Base-by-base conservation (phyloP, 1,140 invertebrate species). In the Drepana arcuata region DNA sequence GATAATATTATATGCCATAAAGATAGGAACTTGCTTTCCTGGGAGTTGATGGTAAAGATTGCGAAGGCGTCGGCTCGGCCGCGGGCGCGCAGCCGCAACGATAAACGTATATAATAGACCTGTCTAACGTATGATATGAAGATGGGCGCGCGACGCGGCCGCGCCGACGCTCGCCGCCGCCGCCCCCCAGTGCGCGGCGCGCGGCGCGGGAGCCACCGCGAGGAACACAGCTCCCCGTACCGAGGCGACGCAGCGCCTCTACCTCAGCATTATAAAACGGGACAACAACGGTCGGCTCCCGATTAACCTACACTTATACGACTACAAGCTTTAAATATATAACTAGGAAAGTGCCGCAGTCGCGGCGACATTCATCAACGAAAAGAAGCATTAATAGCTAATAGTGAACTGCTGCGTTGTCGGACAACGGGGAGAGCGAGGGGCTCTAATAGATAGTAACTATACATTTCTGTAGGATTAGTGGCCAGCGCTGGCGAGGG, bases 21-120 rank as follows among this genome's bases (percentile, higher is more conserved):
- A 84, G 79, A 87, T 88, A 88, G 86, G 86, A 88, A 88, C 86
- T 88, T 88, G 86, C 85, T 88, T 88, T 86, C 85, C 86, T 87
- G 86, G 85, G 85, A 82, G 73, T 75, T 61, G 81, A 80, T 83
- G 81, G 61, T 83, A 67, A 63, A 57, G 59, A 49, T 42, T 58
- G 41, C 44, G 31, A 44, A 35, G 42, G 62, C 63, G 53, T 49
- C 70, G 55, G 62, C 62, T 55, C 69, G 71, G 66, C 59, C 75
- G 71, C 77, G 53, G 42, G 60, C 66, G 63, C 36, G 61, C 44
- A 33, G 42, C 54, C 75, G 68, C 70, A 65, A 72, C 73, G 71
- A 65, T 75, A 75, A 70, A 77, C 71, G 73, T 74, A 78, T 72
- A 75, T 78, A 75, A 75, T 78, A 77, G 73, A 78, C 73, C 69